Evolutionary conservation across 1,140 invertebrate species (phyloP), one percentile per base, ranked within the genome.

Genomic region (Aphelinus atriplicis): DNA sequence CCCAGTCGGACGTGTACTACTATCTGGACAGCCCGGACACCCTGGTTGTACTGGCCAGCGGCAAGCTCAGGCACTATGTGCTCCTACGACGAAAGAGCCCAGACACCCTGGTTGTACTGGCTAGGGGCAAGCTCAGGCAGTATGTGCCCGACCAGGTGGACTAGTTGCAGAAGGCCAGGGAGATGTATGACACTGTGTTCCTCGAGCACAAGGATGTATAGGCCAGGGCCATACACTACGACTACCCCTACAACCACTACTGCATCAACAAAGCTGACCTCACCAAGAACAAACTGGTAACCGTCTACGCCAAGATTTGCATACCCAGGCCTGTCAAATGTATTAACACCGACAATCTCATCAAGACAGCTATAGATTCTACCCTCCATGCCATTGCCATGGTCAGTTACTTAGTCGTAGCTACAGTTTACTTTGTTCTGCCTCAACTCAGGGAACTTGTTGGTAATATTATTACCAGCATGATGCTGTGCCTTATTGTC

Each of bases 391-490:
- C 90, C 0, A 89, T 95, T 51, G 89, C 92, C 2, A 92, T 95
- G 71, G 87, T 91, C 3, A 91, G 93, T 70, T 91, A 93, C 76
- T 81, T 95, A n/a, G 81, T 92, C 1, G 91, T 94, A 7, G 92
- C 94, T 3, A 90, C 95, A n/a, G 90, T 95, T 69, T 95, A 95
- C 81, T 95, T 95, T 84, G 91, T 95, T 42, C 85, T 96, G 75
- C 94, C 94, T n/a, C 94, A 94, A 57, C 87, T 96, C 62, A 87
- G 94, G 79, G 94, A 96, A 88, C 86, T 95, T 43, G 91, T 94
- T 47, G 95, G 95, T 10, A 95, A 95, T 83, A 95, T 95, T 78
- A 91, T 95, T 50, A 95, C 93, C 0, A 95, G 93, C 53, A 92
- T 95, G 78, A 91, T 90, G 60, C 82, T 95, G 42, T 95, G 94